Evolutionary conservation across 2,113 vertebrate species (phyloP).

Genomic region (Neodon shergylaensis): DNA sequence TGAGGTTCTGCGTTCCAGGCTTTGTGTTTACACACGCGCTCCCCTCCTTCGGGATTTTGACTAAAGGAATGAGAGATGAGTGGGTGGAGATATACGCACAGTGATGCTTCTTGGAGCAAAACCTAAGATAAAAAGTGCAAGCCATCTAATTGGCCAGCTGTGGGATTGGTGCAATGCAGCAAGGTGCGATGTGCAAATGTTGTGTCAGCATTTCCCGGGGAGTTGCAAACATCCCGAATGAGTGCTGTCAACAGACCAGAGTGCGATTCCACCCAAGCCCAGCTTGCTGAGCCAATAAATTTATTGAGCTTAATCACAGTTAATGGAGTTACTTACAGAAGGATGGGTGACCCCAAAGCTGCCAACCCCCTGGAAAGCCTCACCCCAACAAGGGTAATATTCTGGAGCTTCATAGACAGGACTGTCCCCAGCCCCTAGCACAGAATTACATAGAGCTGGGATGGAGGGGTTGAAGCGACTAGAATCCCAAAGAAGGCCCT

Average conservation of each 20-base stretch:
- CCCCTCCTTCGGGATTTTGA: slow-evolving; percentile 24
- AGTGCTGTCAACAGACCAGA: neutral
- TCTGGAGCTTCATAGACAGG: neutral
- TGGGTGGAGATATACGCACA: neutral
- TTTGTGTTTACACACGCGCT: neutral
- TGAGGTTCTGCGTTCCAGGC: neutral
- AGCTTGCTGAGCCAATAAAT: neutral
- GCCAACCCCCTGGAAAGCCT: neutral
- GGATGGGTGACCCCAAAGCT: neutral
- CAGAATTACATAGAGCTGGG: neutral
- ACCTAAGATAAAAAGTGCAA: neutral
- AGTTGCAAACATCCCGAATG: neutral
- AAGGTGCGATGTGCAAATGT: neutral
- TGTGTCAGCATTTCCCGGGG: neutral
- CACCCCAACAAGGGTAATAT: no score
- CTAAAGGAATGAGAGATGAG: neutral
- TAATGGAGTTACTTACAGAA: neutral
- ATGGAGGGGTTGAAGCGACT: neutral
- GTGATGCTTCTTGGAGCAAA: neutral
- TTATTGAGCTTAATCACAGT: neutral
- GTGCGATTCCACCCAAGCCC: neutral
- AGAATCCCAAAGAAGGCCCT: neutral
- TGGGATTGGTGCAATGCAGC: neutral
- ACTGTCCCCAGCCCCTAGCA: neutral
- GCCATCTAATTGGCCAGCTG: neutral